Percentiles rank a stretch among this genome's conserved stretches.
Conservation (phyloP, 1,140 invertebrate genomes). For the Apolygus lucorum region DNA sequence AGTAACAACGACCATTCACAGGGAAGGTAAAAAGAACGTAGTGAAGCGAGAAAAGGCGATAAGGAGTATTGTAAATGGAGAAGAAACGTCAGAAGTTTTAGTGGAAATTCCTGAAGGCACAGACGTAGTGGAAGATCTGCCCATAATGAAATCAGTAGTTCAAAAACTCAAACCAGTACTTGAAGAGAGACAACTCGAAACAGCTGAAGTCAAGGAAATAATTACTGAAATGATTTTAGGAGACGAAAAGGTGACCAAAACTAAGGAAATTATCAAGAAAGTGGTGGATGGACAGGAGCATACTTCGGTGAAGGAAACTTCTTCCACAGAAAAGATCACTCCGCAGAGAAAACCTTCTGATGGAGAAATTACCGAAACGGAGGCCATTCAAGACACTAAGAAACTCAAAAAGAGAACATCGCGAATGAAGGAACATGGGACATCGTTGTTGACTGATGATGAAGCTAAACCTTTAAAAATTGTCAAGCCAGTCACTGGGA, state of each 20-base stretch:
- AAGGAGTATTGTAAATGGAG: not conserved
- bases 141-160: not conserved
- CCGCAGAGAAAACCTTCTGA: not conserved
- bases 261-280: slow-evolving; percentile 26
- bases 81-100: slow-evolving; percentile 29
- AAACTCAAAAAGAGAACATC: too few relatives aligned
- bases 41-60: slow-evolving; percentile 21
- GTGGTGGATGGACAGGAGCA: slow-evolving; percentile 27
- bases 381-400: too few relatives aligned
- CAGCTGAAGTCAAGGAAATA: not conserved
- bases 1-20: not conserved
- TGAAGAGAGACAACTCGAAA: not conserved
- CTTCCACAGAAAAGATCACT: not conserved
- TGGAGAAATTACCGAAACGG: not conserved
- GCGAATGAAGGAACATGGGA: too few relatives aligned
- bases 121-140: slow-evolving; percentile 17
- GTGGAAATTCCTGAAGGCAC: slow-evolving; percentile 22
- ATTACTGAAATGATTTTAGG: not conserved
- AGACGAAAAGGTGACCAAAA: not conserved
- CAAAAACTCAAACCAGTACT: not conserved
- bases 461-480: too few relatives aligned
- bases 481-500: too few relatives aligned
- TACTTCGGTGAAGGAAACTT: not conserved
- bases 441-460: too few relatives aligned
- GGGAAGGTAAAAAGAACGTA: not conserved